These are phyloP conservation scores for Drosophila robusta DNA, from an alignment of 2,888 invertebrate genomes.

Conservation along the genomic window DNA sequence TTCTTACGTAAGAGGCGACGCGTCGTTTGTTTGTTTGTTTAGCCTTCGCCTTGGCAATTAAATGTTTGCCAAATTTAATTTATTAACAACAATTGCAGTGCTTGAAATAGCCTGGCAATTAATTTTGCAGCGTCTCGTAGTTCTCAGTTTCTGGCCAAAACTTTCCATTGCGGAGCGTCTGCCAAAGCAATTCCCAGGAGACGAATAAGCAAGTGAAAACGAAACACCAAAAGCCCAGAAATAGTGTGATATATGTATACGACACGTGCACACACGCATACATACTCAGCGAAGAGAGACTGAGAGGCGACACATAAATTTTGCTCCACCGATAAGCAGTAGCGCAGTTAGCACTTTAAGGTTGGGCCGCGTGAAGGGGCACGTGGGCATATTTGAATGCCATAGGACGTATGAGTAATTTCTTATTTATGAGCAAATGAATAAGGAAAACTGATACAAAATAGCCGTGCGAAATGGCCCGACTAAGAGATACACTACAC, in stretches of 20 bases:
- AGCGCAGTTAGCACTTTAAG: slow-evolving; percentile 2
- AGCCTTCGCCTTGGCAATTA: slow-evolving; percentile 56
- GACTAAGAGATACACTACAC: too few species aligned
- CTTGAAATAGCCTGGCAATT: slow-evolving; percentile 19
- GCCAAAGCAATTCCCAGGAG: slow-evolving; percentile 46
- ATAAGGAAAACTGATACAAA: neutral
- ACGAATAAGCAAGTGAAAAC: slow-evolving; percentile 42
- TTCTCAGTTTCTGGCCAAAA: slow-evolving; percentile 38
- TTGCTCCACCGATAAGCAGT: slow-evolving; percentile 35
- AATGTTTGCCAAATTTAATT: slow-evolving; percentile 48
- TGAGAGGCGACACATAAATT: slow-evolving; percentile 38
- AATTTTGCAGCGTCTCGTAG: neutral
- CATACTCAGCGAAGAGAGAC: slow-evolving; percentile 23
- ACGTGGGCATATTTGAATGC: neutral
- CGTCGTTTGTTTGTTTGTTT: slow-evolving; percentile 37
- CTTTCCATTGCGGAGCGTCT: slow-evolving; percentile 56
- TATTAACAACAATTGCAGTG: slow-evolving; percentile 60
- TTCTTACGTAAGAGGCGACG: slow-evolving; percentile 61
- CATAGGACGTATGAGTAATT: neutral
- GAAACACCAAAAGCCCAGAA: slow-evolving; percentile 45
- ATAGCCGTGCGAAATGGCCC: too few species aligned
- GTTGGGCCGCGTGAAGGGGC: neutral
- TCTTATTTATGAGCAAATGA: neutral
- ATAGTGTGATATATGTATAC: slow-evolving; percentile 23
- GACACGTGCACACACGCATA: slow-evolving; percentile 42